These are phyloP conservation scores for Cynodonichthys magdalenae DNA, from an alignment of 2,797 vertebrate species.

Conservation along the genomic window DNA sequence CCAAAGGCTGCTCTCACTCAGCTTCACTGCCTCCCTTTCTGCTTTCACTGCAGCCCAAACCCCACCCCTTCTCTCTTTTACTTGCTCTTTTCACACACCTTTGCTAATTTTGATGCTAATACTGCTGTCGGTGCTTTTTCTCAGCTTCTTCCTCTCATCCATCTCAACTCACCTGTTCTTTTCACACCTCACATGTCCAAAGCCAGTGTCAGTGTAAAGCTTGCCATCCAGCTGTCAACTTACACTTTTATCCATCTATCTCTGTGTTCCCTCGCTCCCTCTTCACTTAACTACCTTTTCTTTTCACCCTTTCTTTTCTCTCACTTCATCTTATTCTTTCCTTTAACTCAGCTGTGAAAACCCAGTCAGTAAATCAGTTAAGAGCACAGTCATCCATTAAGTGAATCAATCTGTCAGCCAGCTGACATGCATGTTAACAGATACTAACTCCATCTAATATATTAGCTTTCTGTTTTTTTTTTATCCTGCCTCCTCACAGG, in stretches of 20 bases:
- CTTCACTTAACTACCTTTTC: not conserved
- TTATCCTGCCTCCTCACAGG: conserved; percentile 31
- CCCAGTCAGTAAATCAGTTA: conserved; percentile 21
- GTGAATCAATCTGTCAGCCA: conserved; percentile 34
- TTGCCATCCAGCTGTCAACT: conserved; percentile 28
- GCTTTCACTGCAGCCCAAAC: conserved; percentile 56
- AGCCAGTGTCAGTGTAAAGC: conserved; percentile 6
- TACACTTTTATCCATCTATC: conserved; percentile 16
- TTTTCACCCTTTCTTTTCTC: not conserved
- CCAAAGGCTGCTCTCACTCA: conserved; percentile 33
- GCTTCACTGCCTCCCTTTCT: conserved; percentile 27
- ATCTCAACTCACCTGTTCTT: conserved; percentile 19
- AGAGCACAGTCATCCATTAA: conserved; percentile 39
- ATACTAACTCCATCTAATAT: conserved; percentile 40
- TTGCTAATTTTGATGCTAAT: conserved; percentile 34
- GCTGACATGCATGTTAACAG: conserved; percentile 32
- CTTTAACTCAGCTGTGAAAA: conserved; percentile 21
- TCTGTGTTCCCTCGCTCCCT: conserved; percentile 13
- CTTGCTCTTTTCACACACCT: conserved; percentile 52
- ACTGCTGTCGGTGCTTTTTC: conserved; percentile 20
- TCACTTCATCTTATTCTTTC: conserved; percentile 6
- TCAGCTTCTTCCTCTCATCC: conserved; percentile 8
- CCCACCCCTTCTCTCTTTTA: conserved; percentile 23
- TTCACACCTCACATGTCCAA: conserved; percentile 10
- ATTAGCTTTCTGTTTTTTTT: conserved; percentile 46